Conservation (phyloP, 2,888 invertebrate species). For the Drymonia ruficornis region DNA sequence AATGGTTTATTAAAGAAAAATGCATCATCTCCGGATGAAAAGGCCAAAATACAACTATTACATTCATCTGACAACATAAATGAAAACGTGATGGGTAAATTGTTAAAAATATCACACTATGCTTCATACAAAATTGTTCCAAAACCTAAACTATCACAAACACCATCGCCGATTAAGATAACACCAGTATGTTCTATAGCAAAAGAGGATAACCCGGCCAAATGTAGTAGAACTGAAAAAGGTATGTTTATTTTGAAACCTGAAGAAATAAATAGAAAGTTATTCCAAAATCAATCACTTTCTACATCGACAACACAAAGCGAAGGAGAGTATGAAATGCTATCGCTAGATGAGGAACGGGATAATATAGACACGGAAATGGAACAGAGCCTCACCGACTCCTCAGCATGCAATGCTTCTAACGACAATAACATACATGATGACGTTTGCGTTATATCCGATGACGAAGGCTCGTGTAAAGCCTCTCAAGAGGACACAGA, state of each 20-base stretch:
- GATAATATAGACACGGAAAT: neutral
- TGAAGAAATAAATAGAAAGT: slow-evolving; percentile 73
- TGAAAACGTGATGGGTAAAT: neutral
- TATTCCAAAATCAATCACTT: slow-evolving; percentile 22
- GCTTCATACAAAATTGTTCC: slow-evolving; percentile 1
- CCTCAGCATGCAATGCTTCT: slow-evolving; percentile 31
- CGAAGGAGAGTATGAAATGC: neutral
- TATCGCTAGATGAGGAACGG: slow-evolving; percentile 7
- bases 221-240: slow-evolving; percentile 38
- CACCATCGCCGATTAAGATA: slow-evolving; percentile 59
- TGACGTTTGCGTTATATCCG: slow-evolving; percentile 49
- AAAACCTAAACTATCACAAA: slow-evolving; percentile 37
- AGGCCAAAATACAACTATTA: slow-evolving; percentile 6
- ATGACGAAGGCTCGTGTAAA: slow-evolving; percentile 35
- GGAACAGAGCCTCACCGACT: slow-evolving; percentile 4
- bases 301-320: slow-evolving; percentile 1
- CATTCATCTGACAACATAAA: neutral
- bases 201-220: slow-evolving; percentile 15
- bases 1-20: slow-evolving; percentile 44
- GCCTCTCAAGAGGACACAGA: slow-evolving; percentile 4
- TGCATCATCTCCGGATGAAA: neutral
- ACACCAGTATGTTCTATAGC: slow-evolving; percentile 40
- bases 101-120: slow-evolving; percentile 1
- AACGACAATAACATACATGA: slow-evolving; percentile 34
- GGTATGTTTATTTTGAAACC: slow-evolving; percentile 74